Conservation (phyloP, 2,888 invertebrate species). For the Mythimna albipuncta region DNA sequence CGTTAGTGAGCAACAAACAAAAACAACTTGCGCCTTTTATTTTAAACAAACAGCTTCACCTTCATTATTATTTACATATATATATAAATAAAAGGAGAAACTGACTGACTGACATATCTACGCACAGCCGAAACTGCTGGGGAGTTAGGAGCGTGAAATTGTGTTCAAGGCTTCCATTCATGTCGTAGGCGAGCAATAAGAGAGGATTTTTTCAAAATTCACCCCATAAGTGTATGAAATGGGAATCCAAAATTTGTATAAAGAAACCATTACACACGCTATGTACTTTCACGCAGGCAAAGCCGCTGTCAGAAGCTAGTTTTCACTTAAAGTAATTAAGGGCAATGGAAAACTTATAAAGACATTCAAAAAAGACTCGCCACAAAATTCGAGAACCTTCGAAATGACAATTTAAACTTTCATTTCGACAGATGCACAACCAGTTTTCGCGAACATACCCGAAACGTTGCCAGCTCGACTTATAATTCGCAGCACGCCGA, state of each 20-base stretch:
- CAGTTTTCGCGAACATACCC: slow-evolving; percentile 18
- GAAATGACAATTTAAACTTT: slow-evolving; percentile 23
- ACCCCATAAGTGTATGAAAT: too few species aligned
- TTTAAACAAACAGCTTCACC: slow-evolving; percentile 30
- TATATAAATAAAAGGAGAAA: too few species aligned
- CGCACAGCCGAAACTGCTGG: too few species aligned
- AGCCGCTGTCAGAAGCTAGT: neutral
- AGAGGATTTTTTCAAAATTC: too few species aligned
- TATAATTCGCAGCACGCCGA: slow-evolving; percentile 52
- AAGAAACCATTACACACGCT: too few species aligned
- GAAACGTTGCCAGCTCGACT: slow-evolving; percentile 33
- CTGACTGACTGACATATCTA: too few species aligned
- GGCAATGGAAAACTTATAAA: slow-evolving; percentile 4
- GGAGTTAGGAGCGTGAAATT: too few species aligned
- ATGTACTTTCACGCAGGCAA: too few species aligned
- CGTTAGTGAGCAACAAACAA: slow-evolving; percentile 22
- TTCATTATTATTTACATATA: neutral
- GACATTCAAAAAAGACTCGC: neutral
- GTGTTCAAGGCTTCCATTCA: too few species aligned
- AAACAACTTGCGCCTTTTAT: slow-evolving; percentile 50
- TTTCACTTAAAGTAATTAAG: slow-evolving; percentile 10
- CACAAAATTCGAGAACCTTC: slow-evolving; percentile 12
- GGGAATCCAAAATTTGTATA: too few species aligned
- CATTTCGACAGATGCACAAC: slow-evolving; percentile 8
- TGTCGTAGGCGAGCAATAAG: too few species aligned